These are phyloP conservation scores for Chelonia mydas DNA, from an alignment of 2,797 vertebrate species.

Conservation along the genomic window DNA sequence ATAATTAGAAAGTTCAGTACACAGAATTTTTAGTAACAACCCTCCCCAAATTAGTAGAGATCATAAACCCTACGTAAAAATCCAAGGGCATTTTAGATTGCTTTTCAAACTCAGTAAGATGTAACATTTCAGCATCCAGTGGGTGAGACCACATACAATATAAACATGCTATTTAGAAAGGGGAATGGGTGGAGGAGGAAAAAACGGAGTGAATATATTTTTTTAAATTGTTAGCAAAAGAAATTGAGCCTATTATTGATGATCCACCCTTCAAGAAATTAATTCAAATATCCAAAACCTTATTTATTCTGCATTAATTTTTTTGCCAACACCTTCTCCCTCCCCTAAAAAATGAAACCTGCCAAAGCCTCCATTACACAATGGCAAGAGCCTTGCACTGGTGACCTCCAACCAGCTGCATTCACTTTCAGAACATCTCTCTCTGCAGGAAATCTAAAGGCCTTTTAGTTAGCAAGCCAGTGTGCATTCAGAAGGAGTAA, in stretches of 20 bases:
- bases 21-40: slow-evolving; percentile 18
- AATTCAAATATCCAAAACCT: slow-evolving; percentile 87
- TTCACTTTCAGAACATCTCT: slow-evolving; percentile 99
- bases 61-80: slow-evolving; percentile 55
- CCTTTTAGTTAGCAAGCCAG: slow-evolving; percentile 99
- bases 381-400: slow-evolving; percentile 97
- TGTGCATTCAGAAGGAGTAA: slow-evolving; percentile 95
- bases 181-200: slow-evolving; percentile 79
- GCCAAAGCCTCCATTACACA: slow-evolving; percentile 99
- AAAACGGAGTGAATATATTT: slow-evolving; percentile 81
- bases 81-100: slow-evolving; percentile 59
- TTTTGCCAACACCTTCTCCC: slow-evolving; percentile 90
- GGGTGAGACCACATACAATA: slow-evolving; percentile 81
- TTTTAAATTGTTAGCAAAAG: slow-evolving; percentile 87
- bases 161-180: slow-evolving; percentile 84
- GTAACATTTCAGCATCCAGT: slow-evolving; percentile 66
- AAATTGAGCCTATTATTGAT: slow-evolving; percentile 93
- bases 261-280: slow-evolving; percentile 90
- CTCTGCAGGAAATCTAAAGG: slow-evolving; percentile 99
- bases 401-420: slow-evolving; percentile 99
- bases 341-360: slow-evolving; percentile 85
- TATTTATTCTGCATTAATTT: slow-evolving; percentile 85
- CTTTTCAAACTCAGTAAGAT: slow-evolving; percentile 67
- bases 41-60: slow-evolving; percentile 46
- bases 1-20: slow-evolving; percentile 33